Evolutionary conservation across 2,797 vertebrate species (phyloP).

Genomic region (Sphenopsis melanotis): DNA sequence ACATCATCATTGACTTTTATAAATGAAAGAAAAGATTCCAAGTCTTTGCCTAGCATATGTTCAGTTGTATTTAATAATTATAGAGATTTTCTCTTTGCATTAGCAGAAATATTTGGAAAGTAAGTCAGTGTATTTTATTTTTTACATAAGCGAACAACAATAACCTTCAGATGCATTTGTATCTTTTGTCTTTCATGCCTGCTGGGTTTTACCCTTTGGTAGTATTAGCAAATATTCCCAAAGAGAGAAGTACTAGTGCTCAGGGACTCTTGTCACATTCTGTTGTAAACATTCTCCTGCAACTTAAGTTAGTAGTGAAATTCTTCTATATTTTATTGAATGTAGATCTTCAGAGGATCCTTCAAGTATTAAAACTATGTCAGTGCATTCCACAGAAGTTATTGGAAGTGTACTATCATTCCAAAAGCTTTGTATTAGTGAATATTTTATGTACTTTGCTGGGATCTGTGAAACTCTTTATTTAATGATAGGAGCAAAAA

Average conservation of each 20-base stretch:
- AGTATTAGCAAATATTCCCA: conserved; percentile 35
- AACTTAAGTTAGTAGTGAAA: not conserved
- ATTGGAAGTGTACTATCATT: not conserved
- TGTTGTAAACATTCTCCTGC: conserved; percentile 31
- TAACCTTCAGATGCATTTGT: not conserved
- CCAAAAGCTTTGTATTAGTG: not conserved
- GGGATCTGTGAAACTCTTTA: not conserved
- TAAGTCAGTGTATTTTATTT: not conserved
- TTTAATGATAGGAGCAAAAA: not conserved
- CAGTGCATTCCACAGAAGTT: not conserved
- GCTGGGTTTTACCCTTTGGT: not conserved
- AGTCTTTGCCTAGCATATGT: not conserved
- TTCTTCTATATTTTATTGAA: conserved; percentile 25
- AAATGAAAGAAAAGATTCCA: not conserved
- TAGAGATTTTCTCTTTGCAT: not conserved
- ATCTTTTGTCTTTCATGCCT: not conserved
- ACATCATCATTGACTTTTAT: not conserved
- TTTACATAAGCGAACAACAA: not conserved
- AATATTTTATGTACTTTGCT: not conserved
- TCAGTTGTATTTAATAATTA: not conserved
- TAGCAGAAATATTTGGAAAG: not conserved
- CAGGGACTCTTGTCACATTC: not conserved
- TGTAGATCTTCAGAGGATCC: not conserved
- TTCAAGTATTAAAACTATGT: not conserved
- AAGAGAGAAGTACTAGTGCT: not conserved